A percentile compares a stretch with the other conserved stretches of the same genome.
Evolutionary conservation across 2,113 vertebrate species (phyloP).

Genomic region (Herpailurus yagouaroundi): DNA sequence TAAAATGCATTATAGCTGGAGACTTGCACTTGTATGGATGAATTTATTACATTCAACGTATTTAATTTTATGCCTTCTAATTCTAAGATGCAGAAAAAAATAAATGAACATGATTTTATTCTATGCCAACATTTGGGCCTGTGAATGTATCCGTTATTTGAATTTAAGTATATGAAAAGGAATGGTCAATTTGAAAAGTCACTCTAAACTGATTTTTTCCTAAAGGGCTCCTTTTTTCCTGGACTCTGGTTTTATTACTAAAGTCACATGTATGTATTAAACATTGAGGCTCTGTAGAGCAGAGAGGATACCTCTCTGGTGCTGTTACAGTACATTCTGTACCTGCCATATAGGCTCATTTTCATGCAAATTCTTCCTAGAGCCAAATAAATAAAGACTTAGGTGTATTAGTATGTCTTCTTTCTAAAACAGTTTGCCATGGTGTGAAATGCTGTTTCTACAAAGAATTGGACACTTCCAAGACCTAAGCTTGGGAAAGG

Average conservation of each 20-base stretch:
- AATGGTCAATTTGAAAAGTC: slow-evolving; percentile 79
- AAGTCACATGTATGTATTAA: slow-evolving; percentile 68
- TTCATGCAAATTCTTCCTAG: slow-evolving; percentile 80
- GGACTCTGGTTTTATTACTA: slow-evolving; percentile 76
- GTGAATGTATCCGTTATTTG: slow-evolving; percentile 85
- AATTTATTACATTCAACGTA: slow-evolving; percentile 90
- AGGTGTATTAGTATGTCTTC: slow-evolving; percentile 77
- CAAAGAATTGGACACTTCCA: slow-evolving; percentile 7
- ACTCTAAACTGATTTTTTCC: slow-evolving; percentile 61
- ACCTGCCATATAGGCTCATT: slow-evolving; percentile 73
- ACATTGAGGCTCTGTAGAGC: slow-evolving; percentile 60
- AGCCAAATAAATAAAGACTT: slow-evolving; percentile 74
- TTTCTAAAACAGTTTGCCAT: slow-evolving; percentile 77
- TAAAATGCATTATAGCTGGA: slow-evolving; percentile 87
- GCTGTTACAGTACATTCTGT: slow-evolving; percentile 68
- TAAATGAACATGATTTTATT: slow-evolving; percentile 94
- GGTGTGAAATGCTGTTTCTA: slow-evolving; percentile 71
- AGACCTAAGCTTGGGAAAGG: background rate
- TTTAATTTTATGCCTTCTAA: slow-evolving; percentile 91
- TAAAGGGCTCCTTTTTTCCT: slow-evolving; percentile 77
- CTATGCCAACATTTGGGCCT: slow-evolving; percentile 88
- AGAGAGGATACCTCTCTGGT: slow-evolving; percentile 69
- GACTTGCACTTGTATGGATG: slow-evolving; percentile 92
- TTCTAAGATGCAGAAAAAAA: slow-evolving; percentile 90
- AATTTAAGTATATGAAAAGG: slow-evolving; percentile 79